Base-by-base conservation (phyloP, 1,140 invertebrate genomes). In the Drosophila paulistorum region DNA sequence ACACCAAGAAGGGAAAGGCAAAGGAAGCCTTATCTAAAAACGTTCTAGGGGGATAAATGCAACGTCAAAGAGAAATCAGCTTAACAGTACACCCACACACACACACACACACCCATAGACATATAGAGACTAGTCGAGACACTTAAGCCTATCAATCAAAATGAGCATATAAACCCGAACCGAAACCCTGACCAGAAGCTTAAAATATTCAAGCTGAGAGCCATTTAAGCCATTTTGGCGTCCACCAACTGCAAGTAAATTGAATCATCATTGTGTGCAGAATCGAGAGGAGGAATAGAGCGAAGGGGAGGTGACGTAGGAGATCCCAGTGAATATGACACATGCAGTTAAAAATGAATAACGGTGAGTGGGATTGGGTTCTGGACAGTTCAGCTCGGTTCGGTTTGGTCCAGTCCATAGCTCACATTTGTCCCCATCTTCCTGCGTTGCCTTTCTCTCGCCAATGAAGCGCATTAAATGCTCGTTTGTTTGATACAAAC, bases 261-360 rank as follows among this genome's bases (percentile, higher is more conserved):
- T 87, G 84, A 87, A 87, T 89, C 84, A 87, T 89, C 84, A 72
- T 83, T 74, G 62, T 70, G 51, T 35, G n/a, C 35, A 14, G 51
- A 11, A 35, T 41, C 33, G 11, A 51, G 45, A 23, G 45, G 45
- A 51, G 7, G n/a, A 7, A 14, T 17, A 23, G 23, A 42, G 26
- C 20, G 58, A 17, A 7, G 13, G 23, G 23, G 41, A 3, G 41
- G 41, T 5, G 13, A 11, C 23, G 13, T 23, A 57, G 70, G 41
- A 37, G 17, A 37, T 30, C 65, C 20, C 66, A 55, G 61, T 58
- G 71, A 65, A 58, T 74, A 60, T 77, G 68, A 78, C 71, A 68
- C 66, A 76, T 68, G 68, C 72, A 87, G 76, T 87, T 83, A 83
- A 79, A 87, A 83, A 87, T 87, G 83, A 79, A 83, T 89, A 89